Evolutionary conservation across 2,797 vertebrate species (phyloP).

Genomic region (Cynopterus sphinx): DNA sequence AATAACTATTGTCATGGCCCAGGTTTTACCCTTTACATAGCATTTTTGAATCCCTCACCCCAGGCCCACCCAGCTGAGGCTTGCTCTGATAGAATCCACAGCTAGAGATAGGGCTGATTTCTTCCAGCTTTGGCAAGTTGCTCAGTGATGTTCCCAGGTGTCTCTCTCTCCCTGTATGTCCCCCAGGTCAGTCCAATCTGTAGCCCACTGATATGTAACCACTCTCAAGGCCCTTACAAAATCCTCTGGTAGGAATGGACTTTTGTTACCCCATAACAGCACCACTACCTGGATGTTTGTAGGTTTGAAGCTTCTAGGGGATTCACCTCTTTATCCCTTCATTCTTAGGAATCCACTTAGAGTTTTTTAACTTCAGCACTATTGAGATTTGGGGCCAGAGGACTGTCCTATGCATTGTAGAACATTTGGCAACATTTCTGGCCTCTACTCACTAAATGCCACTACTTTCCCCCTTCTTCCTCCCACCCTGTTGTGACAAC

Average conservation of each 20-base stretch:
- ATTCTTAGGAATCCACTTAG: not conserved
- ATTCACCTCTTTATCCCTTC: not conserved
- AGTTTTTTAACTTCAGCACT: not conserved
- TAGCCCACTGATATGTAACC: not conserved
- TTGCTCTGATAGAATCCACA: not conserved
- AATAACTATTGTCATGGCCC: not conserved
- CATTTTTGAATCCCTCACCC: not conserved
- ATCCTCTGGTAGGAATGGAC: not conserved
- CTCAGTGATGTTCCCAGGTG: not conserved
- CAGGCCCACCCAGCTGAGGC: not conserved
- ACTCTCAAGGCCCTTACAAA: not conserved
- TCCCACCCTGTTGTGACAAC: not conserved
- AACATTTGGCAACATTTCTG: not conserved
- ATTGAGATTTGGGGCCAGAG: not conserved
- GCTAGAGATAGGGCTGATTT: not conserved
- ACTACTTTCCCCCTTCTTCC: too few relatives aligned
- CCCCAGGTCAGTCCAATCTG: not conserved
- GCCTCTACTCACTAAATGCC: not conserved
- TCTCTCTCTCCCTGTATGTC: not conserved
- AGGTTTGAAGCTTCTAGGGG: not conserved
- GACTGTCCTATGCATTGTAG: not conserved
- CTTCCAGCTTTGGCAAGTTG: not conserved
- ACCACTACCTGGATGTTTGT: not conserved
- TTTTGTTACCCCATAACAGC: not conserved
- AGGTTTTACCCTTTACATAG: not conserved